Conservation (phyloP, 2,888 invertebrate genomes). For the Cheilosia grossa region DNA sequence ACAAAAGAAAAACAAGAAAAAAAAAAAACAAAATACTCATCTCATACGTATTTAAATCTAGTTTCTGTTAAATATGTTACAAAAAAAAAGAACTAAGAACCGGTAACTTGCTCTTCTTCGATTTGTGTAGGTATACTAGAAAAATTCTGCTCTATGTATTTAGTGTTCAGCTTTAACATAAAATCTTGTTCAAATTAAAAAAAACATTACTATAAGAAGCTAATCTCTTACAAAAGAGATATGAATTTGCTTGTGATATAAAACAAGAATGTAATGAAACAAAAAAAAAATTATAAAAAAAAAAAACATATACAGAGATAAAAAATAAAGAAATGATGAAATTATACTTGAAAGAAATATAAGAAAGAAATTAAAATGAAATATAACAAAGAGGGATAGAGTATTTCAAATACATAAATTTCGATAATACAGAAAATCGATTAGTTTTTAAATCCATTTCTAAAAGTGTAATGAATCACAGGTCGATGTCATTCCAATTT, state of each 20-base stretch:
- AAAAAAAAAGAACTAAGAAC: not conserved
- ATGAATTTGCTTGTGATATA: constrained; percentile 81
- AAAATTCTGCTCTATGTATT: constrained; percentile 60
- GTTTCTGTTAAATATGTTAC: not conserved
- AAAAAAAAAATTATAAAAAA: constrained; percentile 20
- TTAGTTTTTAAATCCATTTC: constrained; percentile 82
- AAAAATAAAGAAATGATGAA: constrained; percentile 57
- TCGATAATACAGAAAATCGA: constrained; percentile 79
- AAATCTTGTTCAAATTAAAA: constrained; percentile 56
- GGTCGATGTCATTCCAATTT: constrained; percentile 66
- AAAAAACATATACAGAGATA: constrained; percentile 52
- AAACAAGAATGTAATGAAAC: constrained; percentile 66
- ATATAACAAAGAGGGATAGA: constrained; percentile 62
- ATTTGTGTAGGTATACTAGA: not conserved
- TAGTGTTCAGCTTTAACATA: constrained; percentile 60
- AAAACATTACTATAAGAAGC: constrained; percentile 74
- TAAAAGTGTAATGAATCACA: constrained; percentile 70
- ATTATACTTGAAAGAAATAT: constrained; percentile 47
- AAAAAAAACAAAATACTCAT: not conserved
- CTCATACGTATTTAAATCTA: constrained; percentile 4
- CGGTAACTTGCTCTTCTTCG: not conserved
- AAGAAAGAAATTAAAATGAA: constrained; percentile 54
- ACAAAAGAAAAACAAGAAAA: not conserved
- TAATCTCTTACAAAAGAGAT: constrained; percentile 71
- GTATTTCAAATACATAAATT: constrained; percentile 63